Base-by-base conservation (phyloP, 2,888 invertebrate species). In the Monochamus alternatus region DNA sequence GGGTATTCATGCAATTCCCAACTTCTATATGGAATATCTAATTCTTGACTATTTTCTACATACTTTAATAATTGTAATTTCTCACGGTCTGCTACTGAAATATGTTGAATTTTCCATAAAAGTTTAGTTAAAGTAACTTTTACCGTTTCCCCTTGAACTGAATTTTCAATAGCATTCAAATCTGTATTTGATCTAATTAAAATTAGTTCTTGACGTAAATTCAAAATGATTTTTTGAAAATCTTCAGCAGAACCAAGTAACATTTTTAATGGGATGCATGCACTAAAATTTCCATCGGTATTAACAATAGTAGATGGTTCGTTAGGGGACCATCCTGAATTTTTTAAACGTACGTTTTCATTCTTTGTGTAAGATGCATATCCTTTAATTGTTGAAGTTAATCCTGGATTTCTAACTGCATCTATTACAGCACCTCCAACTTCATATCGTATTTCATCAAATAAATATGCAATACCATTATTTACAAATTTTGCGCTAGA, bases 321-420 rank as follows among this genome's bases (percentile, higher is more conserved):
- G n/a, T 43, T 38, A 7, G 63, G 63, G 7, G 3, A 9, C 66
- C 66, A 67, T 4, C 52, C 66, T 3, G 66, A 55, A 14, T 43
- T 67, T 7, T n/a, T 14, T 8, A 47, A 32, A 8, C 31, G n/a
- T n/a, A n/a, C 32, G 52, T 52, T 52, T 32, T 67, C 38, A 5
- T 9, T 14, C 22, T 3, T 12, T 32, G 59, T 58, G 32, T 2
- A 69, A 4, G 69, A 69, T 5, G 14, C 32, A 5, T n/a, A 69
- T 38, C 2, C 43, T 22, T 69, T 69, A 12, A 69, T 60, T 22
- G 69, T 59, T 4, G 69, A 12, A 14, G 69, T 69, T 12, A 38
- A 31, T 12, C 69, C 59, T 14, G 44, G 22, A 60, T 69, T 43
- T 47, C 59, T 22, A 30, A 59, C 44, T 59, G 5, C 32, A 9